A percentile compares a stretch with the other conserved stretches of the same genome.
Conservation (phyloP, 2,797 vertebrate species). For the Saxicola maurus region DNA sequence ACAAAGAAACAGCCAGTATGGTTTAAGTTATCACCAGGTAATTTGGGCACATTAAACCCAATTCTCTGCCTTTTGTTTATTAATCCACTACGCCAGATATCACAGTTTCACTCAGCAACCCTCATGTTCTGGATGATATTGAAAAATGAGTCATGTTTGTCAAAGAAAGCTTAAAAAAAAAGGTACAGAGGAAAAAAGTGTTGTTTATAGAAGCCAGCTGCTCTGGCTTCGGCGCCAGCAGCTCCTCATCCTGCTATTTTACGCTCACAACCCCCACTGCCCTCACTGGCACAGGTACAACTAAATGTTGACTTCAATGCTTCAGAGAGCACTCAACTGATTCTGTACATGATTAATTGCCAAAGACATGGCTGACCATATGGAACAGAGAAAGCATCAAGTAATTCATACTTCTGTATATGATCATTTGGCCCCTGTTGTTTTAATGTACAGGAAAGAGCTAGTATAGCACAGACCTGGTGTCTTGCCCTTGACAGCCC, state of each 20-base stretch:
- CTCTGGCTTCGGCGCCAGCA: conserved; percentile 72
- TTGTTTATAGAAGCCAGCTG: conserved; percentile 81
- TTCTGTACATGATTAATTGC: conserved; percentile 81
- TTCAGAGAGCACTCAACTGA: conserved; percentile 75
- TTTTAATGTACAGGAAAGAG: conserved; percentile 81
- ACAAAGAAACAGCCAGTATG: neutral
- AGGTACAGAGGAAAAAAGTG: conserved; percentile 43
- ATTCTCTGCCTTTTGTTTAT: conserved; percentile 55
- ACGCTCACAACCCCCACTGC: conserved; percentile 58
- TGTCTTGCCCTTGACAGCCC: conserved; percentile 83
- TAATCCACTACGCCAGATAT: conserved; percentile 36
- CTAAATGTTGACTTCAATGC: conserved; percentile 75
- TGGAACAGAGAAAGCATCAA: conserved; percentile 80
- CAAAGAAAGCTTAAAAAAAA: conserved; percentile 33
- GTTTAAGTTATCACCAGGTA: conserved; percentile 45
- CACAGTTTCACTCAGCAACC: conserved; percentile 38
- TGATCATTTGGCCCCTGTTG: conserved; percentile 76
- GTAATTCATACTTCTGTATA: conserved; percentile 82
- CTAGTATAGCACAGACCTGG: conserved; percentile 74
- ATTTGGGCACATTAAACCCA: conserved; percentile 52
- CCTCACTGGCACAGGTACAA: conserved; percentile 77
- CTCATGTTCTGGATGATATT: conserved; percentile 41
- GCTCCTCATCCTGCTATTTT: conserved; percentile 72
- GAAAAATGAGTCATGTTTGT: conserved; percentile 55
- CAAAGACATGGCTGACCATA: conserved; percentile 81